Base-by-base conservation (phyloP, 1,140 invertebrate species). In the Leptopilina boulardi region DNA sequence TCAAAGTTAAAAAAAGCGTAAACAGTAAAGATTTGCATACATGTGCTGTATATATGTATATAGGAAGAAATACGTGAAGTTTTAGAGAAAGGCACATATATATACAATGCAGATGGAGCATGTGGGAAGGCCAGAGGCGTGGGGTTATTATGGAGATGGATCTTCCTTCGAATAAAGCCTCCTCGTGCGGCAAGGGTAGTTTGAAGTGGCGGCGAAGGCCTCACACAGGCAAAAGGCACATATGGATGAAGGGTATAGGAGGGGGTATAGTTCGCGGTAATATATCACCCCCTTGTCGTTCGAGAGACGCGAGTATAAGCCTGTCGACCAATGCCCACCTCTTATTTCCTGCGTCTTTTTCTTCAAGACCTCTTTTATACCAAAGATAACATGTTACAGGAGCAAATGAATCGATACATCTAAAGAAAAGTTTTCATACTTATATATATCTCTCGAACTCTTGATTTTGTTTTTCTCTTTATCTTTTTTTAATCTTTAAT, bases 231-330 rank as follows among this genome's bases (percentile, higher is more conserved):
- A 83, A 81, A 83, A 77, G 75, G n/a, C n/a, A n/a, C 38, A 44
- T 26, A 30, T 38, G 42, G 76, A 79, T 75, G 38, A 78, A 75
- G 73, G 74, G 41, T 51, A 15, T 38, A 77, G 15, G 71, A 75
- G 81, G 71, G 75, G 80, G 78, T 83, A 81, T 78, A 74, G 82
- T 82, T 82, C 71, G 77, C 75, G 80, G 83, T 82, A 86, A 88
- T 88, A 87, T 89, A 91, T 90, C 89, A 91, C 87, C 87, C 86
- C 87, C 88, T 86, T 87, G 88, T 90, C 89, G 86, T 89, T 85
- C 84, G 44, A 71, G 72, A 80, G 77, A 77, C 79, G 75, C 75
- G 79, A 82, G 81, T 74, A n/a, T n/a, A 77, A 82, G 38, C 41
- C 75, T 77, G 79, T 80, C 78, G 77, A 76, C 81, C 19, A 66